Percentiles rank a stretch among this genome's conserved stretches.
phyloP scores from a whole-genome alignment of 2,113 vertebrate species.

The Bubalus kerabau region DNA sequence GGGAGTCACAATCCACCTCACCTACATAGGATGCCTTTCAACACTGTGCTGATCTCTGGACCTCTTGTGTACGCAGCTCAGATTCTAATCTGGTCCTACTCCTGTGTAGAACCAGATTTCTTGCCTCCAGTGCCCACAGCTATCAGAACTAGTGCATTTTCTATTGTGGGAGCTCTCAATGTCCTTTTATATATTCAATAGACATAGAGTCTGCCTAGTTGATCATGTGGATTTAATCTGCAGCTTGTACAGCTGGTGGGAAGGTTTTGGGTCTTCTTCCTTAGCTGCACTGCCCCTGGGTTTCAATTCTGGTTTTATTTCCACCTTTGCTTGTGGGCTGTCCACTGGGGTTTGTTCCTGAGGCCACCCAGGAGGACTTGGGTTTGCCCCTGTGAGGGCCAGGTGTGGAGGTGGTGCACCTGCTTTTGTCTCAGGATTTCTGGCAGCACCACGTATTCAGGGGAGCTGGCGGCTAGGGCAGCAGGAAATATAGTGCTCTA shows the following conservation, averaged over 20 bases:
- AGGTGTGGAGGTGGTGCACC: neutral
- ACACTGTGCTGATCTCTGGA: neutral
- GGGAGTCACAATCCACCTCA: neutral
- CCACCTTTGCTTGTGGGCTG: neutral
- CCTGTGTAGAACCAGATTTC: neutral
- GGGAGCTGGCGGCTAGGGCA: accelerated
- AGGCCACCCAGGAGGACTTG: neutral
- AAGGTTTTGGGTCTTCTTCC: neutral
- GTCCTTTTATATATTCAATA: neutral
- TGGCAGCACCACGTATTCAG: neutral
- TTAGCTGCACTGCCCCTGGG: neutral
- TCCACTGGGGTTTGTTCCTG: neutral
- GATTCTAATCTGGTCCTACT: neutral
- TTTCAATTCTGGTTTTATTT: neutral
- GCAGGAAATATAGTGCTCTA: neutral
- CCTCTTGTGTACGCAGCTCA: neutral
- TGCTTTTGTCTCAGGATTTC: neutral
- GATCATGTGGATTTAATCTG: neutral
- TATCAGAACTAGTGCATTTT: neutral
- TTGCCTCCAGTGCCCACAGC: neutral
- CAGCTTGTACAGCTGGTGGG: neutral
- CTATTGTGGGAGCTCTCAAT: neutral
- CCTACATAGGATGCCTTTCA: neutral
- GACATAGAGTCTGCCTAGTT: neutral
- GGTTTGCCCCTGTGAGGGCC: neutral